Base-by-base conservation (phyloP, 2,888 invertebrate genomes). In the Drosophila picticornis region DNA sequence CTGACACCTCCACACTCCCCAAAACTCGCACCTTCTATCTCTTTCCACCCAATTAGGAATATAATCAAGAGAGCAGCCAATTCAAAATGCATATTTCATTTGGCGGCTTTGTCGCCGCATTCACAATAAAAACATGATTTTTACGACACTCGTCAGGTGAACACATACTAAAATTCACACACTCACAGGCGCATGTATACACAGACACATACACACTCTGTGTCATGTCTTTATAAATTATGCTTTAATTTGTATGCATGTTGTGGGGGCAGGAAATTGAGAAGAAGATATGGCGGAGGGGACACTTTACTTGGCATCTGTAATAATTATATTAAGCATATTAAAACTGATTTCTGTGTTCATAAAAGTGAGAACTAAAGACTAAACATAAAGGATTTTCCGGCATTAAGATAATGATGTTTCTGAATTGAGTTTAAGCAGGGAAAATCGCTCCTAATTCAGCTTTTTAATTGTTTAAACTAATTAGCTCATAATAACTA, bases 231-330 rank as follows among this genome's bases (percentile, higher is more conserved):
- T 66, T 76, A 53, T 75, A 72, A 81, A 85, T 85, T 88, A 85
- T 81, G 84, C 74, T 86, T 88, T 86, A 81, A 85, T 85, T 88
- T 85, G 82, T 86, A 85, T 85, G 80, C 85, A 88, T 68, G 64
- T 38, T 34, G 57, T 29, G 53, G 36, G 61, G 38, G 55, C 16
- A 40, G 43, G 29, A 53, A 53, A 61, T 67, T 72, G 59, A 19
- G 27, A 27, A 32, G 36, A 11, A 32, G 13, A 31, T 16, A 2
- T 13, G 38, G n/a, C 0, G 29, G 2, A 22, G 6, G 16, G 38
- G 13, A 9, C 4, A n/a, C 31, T 13, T 36, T 29, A 46, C n/a
- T 46, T 10, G 25, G 43, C 16, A 29, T 27, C 52, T n/a, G 53
- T 63, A 57, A 71, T 78, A 61, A 79, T 78, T 71, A 67, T 58